These are phyloP conservation scores for Papilio polyxenes DNA, from an alignment of 1,140 invertebrate species.

Conservation along the genomic window DNA sequence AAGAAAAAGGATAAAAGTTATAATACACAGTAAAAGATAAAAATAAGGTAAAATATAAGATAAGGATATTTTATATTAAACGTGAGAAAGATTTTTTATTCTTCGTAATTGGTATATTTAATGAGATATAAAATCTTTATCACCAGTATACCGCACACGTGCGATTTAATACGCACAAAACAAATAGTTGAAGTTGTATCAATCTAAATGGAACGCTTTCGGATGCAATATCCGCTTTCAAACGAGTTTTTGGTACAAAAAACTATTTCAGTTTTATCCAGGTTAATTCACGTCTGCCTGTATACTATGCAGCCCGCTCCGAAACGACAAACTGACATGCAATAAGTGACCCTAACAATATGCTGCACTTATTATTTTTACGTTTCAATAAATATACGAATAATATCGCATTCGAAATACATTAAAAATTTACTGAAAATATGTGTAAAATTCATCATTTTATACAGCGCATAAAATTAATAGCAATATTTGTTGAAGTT, in stretches of 20 bases:
- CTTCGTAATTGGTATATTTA: not conserved
- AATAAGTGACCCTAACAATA: not conserved
- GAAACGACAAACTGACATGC: slow-evolving; percentile 28
- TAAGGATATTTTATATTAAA: too few relatives aligned
- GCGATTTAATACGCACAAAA: slow-evolving; percentile 54
- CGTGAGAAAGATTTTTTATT: not conserved
- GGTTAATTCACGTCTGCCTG: slow-evolving; percentile 38
- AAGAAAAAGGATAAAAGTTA: too few relatives aligned
- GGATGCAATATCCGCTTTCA: slow-evolving; percentile 79
- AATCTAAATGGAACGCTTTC: slow-evolving; percentile 72
- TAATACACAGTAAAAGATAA: too few relatives aligned
- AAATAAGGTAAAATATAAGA: too few relatives aligned
- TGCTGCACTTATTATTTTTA: slow-evolving; percentile 1
- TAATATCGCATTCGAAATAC: not conserved
- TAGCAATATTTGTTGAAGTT: too few relatives aligned
- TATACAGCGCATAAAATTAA: too few relatives aligned
- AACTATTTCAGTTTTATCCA: slow-evolving; percentile 66
- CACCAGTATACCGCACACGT: not conserved
- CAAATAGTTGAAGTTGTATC: slow-evolving; percentile 69
- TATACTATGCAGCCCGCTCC: slow-evolving; percentile 24
- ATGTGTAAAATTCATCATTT: too few relatives aligned
- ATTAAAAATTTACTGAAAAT: too few relatives aligned
- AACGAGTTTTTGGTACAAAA: slow-evolving; percentile 78
- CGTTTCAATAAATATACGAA: not conserved
- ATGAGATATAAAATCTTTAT: not conserved